Evolutionary conservation across 1,140 invertebrate genomes (phyloP), one percentile per base, ranked within the genome.

Genomic region (Drosophila tani): DNA sequence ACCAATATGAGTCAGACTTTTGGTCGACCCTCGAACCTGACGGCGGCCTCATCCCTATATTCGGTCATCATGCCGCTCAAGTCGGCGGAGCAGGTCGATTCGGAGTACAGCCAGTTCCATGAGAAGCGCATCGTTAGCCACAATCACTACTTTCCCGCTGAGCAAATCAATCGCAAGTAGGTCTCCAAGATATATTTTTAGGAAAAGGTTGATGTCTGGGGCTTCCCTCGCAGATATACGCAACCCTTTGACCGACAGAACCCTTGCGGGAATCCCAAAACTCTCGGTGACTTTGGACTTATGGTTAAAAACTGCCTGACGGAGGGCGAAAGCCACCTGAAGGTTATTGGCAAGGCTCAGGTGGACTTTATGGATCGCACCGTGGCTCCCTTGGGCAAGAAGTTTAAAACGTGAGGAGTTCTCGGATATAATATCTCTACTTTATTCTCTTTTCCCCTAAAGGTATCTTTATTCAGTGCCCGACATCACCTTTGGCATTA

Each of bases 61-160:
- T 57, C 79, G 0, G 9, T 87, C 14, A 55, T 91, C 2, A 60
- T 91, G 56, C 91, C 91, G 0, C 38, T 35, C 0, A 92, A 85
- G 27, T 56, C 80, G 0, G 17, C 49, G 1, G 63, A 87, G 14
- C 68, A 92, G 27, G 79, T 92, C 1, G 87, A 84, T 46, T 17
- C 50, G 15, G 91, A 92, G 47, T 87, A 45, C 49, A 14, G 11
- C 1, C 19, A 70, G 2, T 81, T 68, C 43, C 91, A 92, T 62
- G 82, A 86, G 0, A 82, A 92, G 65, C 70, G 75, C 14, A 68
- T 92, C 21, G 21, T 91, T 7, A 91, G 88, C 21, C 91, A 92
- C 62, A 81, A 79, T 50, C 85, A 91, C 47, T 92, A 92, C 50
- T 91, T 92, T 35, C 88, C 91, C 0, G 32, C 74, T 1, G 91